Percentiles rank a stretch among this genome's conserved stretches.
Evolutionary conservation across 2,113 vertebrate species (phyloP).

Genomic region (Tetrao urogallus): DNA sequence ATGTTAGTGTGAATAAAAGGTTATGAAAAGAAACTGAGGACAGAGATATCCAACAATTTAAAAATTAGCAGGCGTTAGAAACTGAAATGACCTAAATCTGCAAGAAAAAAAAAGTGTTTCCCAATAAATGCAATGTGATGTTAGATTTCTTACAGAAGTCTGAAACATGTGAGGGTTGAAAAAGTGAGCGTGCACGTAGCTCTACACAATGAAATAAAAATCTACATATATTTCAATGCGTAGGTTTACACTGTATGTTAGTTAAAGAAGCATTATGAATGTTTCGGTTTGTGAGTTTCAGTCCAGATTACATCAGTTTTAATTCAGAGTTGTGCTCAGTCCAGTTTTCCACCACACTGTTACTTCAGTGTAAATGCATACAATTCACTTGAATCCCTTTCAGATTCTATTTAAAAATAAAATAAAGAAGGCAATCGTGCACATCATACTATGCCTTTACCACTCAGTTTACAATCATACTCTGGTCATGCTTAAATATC

Average conservation of each 20-base stretch:
- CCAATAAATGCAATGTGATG: background rate
- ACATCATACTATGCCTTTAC: background rate
- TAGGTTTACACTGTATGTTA: background rate
- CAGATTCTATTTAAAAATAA: background rate
- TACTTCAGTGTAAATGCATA: slow-evolving; percentile 1
- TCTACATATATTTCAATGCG: background rate
- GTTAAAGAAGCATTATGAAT: background rate
- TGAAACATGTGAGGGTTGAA: background rate
- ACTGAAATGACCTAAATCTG: background rate
- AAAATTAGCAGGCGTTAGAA: background rate
- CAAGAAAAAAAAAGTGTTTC: background rate
- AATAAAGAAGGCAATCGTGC: background rate
- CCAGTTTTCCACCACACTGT: background rate
- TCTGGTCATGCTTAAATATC: background rate
- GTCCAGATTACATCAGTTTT: background rate
- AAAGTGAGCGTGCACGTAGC: background rate
- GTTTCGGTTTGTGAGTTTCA: background rate
- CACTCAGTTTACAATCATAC: background rate
- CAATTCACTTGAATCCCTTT: background rate
- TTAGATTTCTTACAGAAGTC: background rate
- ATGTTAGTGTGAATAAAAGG: background rate
- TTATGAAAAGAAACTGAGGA: background rate
- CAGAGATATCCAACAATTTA: background rate
- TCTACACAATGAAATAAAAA: background rate
- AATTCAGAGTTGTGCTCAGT: background rate